A percentile compares a stretch with the other conserved stretches of the same genome.
Conservation (phyloP, 2,113 vertebrate genomes). For the Pangasianodon gigas region DNA sequence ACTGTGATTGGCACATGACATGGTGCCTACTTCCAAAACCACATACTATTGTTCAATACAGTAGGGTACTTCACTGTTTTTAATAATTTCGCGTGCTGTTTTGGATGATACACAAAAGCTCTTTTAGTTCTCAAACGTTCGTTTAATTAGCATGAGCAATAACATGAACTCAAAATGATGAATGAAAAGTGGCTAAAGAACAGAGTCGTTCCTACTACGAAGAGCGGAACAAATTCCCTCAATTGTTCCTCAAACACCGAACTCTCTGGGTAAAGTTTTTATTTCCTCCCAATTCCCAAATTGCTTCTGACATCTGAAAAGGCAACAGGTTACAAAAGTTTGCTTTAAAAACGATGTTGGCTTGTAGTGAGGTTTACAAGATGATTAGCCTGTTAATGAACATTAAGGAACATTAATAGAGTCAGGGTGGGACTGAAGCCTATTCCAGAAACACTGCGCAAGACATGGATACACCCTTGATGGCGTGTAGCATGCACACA, state of each 20-base stretch:
- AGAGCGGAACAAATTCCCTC: neutral
- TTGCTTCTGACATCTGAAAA: neutral
- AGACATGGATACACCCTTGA: neutral
- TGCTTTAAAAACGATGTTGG: neutral
- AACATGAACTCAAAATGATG: neutral
- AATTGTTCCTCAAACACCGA: too few relatives aligned
- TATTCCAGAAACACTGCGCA: neutral
- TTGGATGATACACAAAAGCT: neutral
- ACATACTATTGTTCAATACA: neutral
- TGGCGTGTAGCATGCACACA: neutral
- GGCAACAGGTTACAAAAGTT: neutral
- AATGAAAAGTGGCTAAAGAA: neutral
- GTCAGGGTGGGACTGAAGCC: neutral
- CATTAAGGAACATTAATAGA: neutral
- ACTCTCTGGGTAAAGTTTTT: neutral
- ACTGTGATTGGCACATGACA: neutral
- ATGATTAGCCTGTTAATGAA: neutral
- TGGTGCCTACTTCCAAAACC: too few relatives aligned
- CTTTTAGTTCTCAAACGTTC: neutral
- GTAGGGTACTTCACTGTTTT: neutral
- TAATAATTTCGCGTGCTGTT: neutral
- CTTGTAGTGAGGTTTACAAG: neutral
- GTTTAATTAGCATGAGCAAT: neutral
- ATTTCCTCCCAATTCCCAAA: neutral
- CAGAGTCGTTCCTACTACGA: neutral